A percentile compares a stretch with the other conserved stretches of the same genome.
Evolutionary conservation across 2,113 vertebrate species (phyloP).

Genomic region (Callaeas wilsoni): DNA sequence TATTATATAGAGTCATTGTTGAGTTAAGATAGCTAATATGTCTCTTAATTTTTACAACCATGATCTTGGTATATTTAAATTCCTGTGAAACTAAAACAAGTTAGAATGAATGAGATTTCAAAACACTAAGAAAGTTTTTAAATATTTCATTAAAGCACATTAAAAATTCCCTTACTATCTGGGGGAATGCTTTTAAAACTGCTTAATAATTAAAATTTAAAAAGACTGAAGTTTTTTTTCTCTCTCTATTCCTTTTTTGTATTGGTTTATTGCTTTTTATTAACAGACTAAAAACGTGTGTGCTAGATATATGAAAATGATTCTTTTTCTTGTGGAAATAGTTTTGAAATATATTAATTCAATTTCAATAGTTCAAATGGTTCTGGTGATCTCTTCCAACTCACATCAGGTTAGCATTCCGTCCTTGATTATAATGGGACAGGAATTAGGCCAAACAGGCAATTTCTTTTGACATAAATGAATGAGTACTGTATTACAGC

Average conservation of each 20-base stretch:
- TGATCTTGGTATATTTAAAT: background rate
- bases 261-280: background rate
- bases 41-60: slow-evolving; percentile 4
- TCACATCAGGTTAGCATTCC: background rate
- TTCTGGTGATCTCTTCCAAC: background rate
- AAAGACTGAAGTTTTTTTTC: background rate
- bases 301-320: background rate
- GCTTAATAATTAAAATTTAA: slow-evolving; percentile 4
- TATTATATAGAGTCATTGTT: background rate
- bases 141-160: slow-evolving; percentile 44
- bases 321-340: background rate
- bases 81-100: slow-evolving; percentile 17
- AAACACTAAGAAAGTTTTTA: slow-evolving; percentile 23
- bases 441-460: background rate
- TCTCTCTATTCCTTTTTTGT: background rate
- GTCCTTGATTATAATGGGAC: background rate
- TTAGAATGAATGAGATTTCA: slow-evolving; percentile 2
- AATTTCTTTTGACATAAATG: background rate
- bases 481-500: background rate
- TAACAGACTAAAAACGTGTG: background rate
- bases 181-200: background rate
- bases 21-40: slow-evolving; percentile 12
- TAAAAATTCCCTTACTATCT: background rate
- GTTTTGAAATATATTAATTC: background rate
- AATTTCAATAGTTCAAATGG: background rate